Conservation (phyloP, 2,797 vertebrate genomes). For the Petrocephalus schoutedeni region DNA sequence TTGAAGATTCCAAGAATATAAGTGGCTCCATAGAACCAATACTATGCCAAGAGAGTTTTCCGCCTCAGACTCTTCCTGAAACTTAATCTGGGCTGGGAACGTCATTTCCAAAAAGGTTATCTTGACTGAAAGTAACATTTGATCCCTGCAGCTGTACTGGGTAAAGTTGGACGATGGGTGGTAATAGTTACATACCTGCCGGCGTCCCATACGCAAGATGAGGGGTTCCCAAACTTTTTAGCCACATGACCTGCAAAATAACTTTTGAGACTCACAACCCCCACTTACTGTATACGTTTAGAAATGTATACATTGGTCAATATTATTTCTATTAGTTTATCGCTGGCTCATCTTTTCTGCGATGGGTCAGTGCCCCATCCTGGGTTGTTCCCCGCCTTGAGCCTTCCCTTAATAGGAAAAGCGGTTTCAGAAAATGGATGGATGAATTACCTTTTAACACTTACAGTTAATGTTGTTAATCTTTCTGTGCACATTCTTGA, state of each 20-base stretch:
- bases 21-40: background rate
- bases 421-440: too few species aligned
- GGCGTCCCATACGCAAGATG: background rate
- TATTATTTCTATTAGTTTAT: background rate
- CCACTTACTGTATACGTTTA: background rate
- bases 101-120: background rate
- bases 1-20: background rate
- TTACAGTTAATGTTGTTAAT: background rate
- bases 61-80: background rate
- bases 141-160: background rate
- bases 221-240: background rate
- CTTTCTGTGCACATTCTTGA: background rate
- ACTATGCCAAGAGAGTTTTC: background rate
- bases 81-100: background rate
- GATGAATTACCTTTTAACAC: background rate
- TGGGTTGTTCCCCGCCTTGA: too few species aligned
- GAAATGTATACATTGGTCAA: background rate
- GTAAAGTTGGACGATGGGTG: background rate
- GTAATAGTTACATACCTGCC: background rate
- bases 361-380: too few species aligned
- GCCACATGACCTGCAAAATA: background rate
- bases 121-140: background rate
- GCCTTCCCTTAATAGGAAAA: too few species aligned
- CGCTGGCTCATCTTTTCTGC: background rate
- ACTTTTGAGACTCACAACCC: background rate